Percentiles rank a stretch among this genome's conserved stretches.
Conservation (phyloP, 2,113 vertebrate genomes). For the Glaucomys volans region DNA sequence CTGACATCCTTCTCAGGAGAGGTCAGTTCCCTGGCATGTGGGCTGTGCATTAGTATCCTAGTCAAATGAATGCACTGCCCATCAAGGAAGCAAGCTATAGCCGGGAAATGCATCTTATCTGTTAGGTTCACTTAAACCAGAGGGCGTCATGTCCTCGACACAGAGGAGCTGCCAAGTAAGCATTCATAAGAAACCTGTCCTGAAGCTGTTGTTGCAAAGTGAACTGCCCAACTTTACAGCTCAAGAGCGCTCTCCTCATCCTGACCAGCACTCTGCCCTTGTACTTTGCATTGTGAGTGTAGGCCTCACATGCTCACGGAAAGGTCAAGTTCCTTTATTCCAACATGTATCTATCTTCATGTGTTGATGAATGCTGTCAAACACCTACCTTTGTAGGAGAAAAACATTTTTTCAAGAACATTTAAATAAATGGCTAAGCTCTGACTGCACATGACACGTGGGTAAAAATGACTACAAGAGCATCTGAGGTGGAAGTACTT, state of each 20-base stretch:
- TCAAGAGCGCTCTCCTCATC: neutral
- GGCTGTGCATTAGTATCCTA: neutral
- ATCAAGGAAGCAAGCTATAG: neutral
- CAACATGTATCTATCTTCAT: neutral
- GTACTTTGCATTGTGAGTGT: neutral
- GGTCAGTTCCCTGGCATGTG: neutral
- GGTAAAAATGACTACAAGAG: conserved; percentile 54
- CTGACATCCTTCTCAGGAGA: neutral
- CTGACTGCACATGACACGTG: neutral
- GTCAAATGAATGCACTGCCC: neutral
- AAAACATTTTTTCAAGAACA: conserved; percentile 4
- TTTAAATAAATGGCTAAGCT: neutral
- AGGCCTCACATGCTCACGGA: rapidly evolving
- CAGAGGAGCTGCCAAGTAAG: neutral
- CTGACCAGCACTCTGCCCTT: neutral
- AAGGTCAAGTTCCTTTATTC: neutral
- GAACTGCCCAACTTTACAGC: rapidly evolving
- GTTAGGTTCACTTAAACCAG: neutral
- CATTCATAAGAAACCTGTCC: neutral
- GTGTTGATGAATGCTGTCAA: neutral
- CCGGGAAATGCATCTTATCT: neutral
- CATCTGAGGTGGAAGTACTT: neutral
- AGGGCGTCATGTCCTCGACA: neutral
- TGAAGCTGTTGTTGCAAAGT: rapidly evolving
- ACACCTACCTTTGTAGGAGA: neutral